Percentiles rank a stretch among this genome's conserved stretches.
phyloP scores from a whole-genome alignment of 2,888 invertebrate species.

The Nemotelus nigrinus region DNA sequence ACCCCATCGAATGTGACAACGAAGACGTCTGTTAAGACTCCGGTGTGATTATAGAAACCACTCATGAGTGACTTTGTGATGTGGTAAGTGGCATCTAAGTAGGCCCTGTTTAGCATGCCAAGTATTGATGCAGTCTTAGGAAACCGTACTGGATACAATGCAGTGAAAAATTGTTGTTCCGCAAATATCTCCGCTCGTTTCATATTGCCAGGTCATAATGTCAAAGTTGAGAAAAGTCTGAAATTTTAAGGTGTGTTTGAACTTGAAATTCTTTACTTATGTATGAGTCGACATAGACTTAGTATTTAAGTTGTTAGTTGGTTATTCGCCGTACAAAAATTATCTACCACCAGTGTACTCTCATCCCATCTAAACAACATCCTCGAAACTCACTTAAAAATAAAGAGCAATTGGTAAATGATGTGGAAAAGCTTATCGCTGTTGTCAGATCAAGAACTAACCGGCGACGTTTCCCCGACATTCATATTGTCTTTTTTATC shows the following conservation, averaged over 20 bases:
- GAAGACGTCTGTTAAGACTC: constrained; percentile 28
- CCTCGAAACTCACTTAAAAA: constrained; percentile 4
- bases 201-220: too few relatives aligned
- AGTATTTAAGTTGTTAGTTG: too few relatives aligned
- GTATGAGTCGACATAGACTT: too few relatives aligned
- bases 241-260: too few relatives aligned
- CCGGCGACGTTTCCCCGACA: too few relatives aligned
- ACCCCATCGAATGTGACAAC: constrained; percentile 26
- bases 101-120: constrained; percentile 1
- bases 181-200: too few relatives aligned
- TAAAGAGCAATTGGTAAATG: constrained; percentile 33
- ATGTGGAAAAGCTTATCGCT: constrained; percentile 36
- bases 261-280: too few relatives aligned
- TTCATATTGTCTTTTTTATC: too few relatives aligned
- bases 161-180: background rate
- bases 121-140: constrained; percentile 4
- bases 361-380: background rate
- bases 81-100: constrained; percentile 19
- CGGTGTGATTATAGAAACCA: constrained; percentile 33
- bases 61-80: constrained; percentile 40
- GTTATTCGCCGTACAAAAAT: background rate
- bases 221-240: too few relatives aligned
- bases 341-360: background rate
- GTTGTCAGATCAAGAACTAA: background rate
- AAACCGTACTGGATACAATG: background rate